Base-by-base conservation (phyloP, 2,113 vertebrate species). In the Hyla sarda region DNA sequence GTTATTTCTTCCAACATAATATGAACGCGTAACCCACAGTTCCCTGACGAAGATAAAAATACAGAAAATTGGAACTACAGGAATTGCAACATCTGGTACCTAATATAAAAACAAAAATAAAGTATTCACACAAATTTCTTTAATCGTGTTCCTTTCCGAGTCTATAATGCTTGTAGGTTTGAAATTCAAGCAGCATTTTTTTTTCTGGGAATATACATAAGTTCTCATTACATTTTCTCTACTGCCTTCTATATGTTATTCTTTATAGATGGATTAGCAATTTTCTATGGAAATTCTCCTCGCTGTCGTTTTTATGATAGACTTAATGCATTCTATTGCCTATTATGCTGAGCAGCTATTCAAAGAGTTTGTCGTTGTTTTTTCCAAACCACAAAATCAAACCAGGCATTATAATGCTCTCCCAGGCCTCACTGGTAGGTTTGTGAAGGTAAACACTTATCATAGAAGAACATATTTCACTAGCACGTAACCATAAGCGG, bases 1-100 rank as follows among this genome's bases (percentile, higher is more conserved):
- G 76, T 86, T 79, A 86, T 71, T 86, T 86, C 84, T 80, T 86
- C 47, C 78, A 71, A 56, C 76, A 86, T 86, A 86, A 86, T 86
- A 86, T 86, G 65, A 86, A 56, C 19, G 47, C 62, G 37, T 23
- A 86, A 48, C 76, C 60, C 37, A 86, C 65, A 56, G 84, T 80
- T 86, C 76, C 84, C 72, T 71, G 62, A 86, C 56, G 84, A 47
- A 72, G 76, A 86, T 86, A 86, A 86, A 79, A 86, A 86, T 80
- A 72, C 65, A 17, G 84, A 72, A 80, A 80, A 86, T 32, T 86
- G 84, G 84, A 86, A 80, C 77, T 71, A 86, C 50, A 86, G 62
- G 76, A 86, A 86, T 86, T 80, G 62, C 76, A 86, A 86, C 84
- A 86, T 86, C 84, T 86, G 84, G 60, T 69, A 80, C 75, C 76